Base-by-base conservation (phyloP, 1,140 invertebrate species). In the Panagrolaimus sp. region DNA sequence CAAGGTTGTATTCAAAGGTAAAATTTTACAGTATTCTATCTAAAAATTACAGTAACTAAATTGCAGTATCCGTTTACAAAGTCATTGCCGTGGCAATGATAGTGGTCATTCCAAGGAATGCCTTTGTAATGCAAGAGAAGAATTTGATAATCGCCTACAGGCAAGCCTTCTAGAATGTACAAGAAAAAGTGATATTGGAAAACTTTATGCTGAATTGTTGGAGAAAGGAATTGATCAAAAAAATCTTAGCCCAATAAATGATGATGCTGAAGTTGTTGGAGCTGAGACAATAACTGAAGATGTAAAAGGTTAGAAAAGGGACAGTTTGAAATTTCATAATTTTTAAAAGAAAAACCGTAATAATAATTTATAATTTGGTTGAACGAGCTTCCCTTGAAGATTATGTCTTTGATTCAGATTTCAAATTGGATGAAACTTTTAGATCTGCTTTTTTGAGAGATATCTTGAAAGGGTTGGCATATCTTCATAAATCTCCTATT, bases 401-500 rank as follows among this genome's bases (percentile, higher is more conserved):
- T 43, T 83, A 77, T 52, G 72, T 81, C 1, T 38, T 67, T n/a
- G 79, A 81, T 58, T 47, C 52, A 10, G 79, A 81, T 26, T 81
- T 81, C 52, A 17, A 21, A 24, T 28, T 64, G 6, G 72, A 75
- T 66, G 63, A 68, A 10, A 75, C 72, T 0, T 78, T 75, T 48
- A 82, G 70, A 43, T 73, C 73, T 10, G 73, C 73, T 14, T 75
- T 75, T 45, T 62, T 73, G 21, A 26, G 73, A 17, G 73, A 75
- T 67, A 73, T 75, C 28, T 15, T 73, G 10, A 70, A 63, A 63
- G 80, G 81, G 8, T 64, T 81, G 1, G 46, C 74, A 43, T 81
- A 71, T 67, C 65, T 81, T 10, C 79, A 82, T 62, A 81, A 83
- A 65, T 79, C 74, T 17, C 14, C 72, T 0, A 66, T 83, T n/a